Conservation (phyloP, 2,113 vertebrate genomes). For the Chloebia gouldiae region DNA sequence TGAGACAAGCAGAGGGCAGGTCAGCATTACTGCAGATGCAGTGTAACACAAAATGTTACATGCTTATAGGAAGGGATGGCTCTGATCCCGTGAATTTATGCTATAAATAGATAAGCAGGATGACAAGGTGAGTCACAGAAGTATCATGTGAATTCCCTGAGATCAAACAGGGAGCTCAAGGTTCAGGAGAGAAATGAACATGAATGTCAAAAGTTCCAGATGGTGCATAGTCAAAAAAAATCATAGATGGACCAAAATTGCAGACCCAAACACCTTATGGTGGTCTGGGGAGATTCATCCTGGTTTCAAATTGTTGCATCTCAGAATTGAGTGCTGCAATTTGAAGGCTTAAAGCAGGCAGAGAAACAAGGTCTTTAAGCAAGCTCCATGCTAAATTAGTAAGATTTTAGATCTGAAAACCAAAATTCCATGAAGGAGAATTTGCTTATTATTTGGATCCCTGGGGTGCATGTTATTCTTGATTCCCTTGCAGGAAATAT, state of each 20-base stretch:
- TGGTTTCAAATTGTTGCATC: background rate
- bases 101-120: background rate
- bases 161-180: background rate
- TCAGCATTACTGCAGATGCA: background rate
- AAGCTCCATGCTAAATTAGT: background rate
- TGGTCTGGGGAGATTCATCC: background rate
- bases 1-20: background rate
- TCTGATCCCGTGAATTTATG: background rate
- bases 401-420: background rate
- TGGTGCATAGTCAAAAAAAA: background rate
- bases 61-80: background rate
- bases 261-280: background rate
- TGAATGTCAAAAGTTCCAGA: background rate
- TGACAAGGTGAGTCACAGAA: slow-evolving; percentile 28
- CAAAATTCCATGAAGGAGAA: background rate
- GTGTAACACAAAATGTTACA: background rate
- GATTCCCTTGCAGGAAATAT: background rate
- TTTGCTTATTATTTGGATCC: background rate
- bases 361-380: background rate
- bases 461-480: background rate
- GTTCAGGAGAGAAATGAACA: background rate
- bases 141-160: background rate
- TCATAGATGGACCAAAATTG: background rate
- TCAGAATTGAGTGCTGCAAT: background rate
- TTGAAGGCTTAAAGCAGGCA: background rate